Conservation (phyloP, 2,797 vertebrate genomes). For the Acanthurus lineatus region DNA sequence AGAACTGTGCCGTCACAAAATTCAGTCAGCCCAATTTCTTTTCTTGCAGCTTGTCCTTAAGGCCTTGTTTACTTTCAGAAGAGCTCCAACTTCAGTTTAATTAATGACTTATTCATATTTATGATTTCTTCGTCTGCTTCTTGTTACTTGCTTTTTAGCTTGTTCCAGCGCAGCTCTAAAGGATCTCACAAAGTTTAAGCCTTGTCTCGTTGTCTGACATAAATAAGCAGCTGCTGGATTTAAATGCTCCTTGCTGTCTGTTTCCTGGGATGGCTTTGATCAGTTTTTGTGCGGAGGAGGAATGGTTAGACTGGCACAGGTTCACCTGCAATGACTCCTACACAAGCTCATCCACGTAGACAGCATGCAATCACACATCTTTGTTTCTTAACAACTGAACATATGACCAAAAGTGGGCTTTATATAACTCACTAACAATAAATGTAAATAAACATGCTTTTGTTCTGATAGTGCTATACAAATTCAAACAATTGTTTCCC, state of each 20-base stretch:
- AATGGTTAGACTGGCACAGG: conserved; percentile 34
- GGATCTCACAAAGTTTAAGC: conserved; percentile 15
- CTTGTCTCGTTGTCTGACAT: conserved; percentile 30
- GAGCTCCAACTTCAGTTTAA: conserved; percentile 12
- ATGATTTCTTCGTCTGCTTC: not conserved
- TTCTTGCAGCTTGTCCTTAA: not conserved
- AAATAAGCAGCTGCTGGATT: conserved; percentile 42
- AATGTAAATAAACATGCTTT: not conserved
- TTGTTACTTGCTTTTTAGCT: not conserved
- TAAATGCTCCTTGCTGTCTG: conserved; percentile 35
- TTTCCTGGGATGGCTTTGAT: conserved; percentile 46
- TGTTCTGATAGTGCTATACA: not conserved
- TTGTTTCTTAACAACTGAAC: conserved; percentile 18
- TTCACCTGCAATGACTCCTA: conserved; percentile 52
- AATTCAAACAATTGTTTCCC: not conserved
- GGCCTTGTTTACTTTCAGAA: not conserved
- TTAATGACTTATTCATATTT: conserved; percentile 21
- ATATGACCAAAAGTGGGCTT: not conserved
- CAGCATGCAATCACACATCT: conserved; percentile 18
- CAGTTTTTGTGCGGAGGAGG: conserved; percentile 43
- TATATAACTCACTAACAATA: not conserved
- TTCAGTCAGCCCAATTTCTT: not conserved
- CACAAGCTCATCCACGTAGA: conserved; percentile 22
- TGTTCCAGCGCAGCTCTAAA: conserved; percentile 18
- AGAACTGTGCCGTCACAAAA: not conserved